A percentile compares a stretch with the other conserved stretches of the same genome.
These are phyloP conservation scores for Apostichopus leukothele DNA, from an alignment of 53 echinoderm and acorn worm species.

Conservation along the genomic window DNA sequence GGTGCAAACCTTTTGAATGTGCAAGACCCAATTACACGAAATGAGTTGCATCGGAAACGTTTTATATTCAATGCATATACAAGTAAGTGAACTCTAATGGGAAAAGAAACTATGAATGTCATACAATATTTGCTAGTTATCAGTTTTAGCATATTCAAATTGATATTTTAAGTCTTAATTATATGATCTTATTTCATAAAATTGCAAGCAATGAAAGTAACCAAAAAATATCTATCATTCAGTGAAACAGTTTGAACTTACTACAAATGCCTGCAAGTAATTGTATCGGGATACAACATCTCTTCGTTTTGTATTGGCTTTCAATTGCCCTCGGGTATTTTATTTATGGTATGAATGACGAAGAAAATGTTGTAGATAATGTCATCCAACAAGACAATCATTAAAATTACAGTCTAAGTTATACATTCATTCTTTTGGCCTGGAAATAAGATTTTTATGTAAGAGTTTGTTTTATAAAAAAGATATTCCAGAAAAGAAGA, in stretches of 20 bases:
- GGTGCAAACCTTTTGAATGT: not conserved
- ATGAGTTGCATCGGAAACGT: constrained; percentile 9
- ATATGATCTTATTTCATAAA: not conserved
- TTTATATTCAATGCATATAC: constrained; percentile 8
- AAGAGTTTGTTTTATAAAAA: not conserved
- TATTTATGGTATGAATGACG: not conserved
- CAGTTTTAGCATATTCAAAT: constrained; percentile 7
- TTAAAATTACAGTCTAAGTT: not conserved
- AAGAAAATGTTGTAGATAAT: constrained; percentile 9
- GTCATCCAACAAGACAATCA: constrained; percentile 11
- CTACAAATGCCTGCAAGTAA: not conserved
- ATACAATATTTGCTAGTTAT: not conserved
- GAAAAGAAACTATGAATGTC: not conserved
- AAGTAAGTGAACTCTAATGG: constrained; percentile 6
- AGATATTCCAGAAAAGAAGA: not conserved
- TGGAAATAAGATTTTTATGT: not conserved
- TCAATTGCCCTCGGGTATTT: not conserved
- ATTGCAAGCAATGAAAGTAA: not conserved
- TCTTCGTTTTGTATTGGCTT: not conserved
- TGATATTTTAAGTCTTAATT: constrained; percentile 10
- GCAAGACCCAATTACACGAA: constrained; percentile 4
- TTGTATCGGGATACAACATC: not conserved
- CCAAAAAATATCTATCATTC: not conserved
- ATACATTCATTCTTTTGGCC: not conserved
- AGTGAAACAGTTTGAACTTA: not conserved